Evolutionary conservation across 2,888 invertebrate species (phyloP).

Genomic region (Campopleginae sp.): DNA sequence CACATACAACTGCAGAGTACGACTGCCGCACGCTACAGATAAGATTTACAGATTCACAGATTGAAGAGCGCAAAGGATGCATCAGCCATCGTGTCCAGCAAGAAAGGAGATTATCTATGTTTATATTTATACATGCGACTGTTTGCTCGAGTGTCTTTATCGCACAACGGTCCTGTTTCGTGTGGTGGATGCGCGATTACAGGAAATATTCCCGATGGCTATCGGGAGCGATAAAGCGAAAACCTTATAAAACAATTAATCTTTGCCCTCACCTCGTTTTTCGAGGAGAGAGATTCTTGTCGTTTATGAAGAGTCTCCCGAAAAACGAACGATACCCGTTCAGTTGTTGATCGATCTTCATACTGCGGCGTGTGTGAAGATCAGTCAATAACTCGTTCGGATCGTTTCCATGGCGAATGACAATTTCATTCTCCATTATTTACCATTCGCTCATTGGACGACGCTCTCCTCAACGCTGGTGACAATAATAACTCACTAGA

Average conservation of each 20-base stretch:
- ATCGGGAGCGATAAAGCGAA: constrained; percentile 33
- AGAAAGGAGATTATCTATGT: constrained; percentile 12
- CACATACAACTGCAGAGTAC: neutral
- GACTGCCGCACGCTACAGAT: too few species aligned
- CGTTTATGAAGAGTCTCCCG: neutral
- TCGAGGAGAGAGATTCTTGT: neutral
- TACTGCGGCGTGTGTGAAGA: neutral
- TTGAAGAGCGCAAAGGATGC: neutral
- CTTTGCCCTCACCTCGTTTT: constrained; percentile 18
- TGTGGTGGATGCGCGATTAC: neutral
- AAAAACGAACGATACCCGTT: constrained; percentile 7
- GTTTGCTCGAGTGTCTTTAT: neutral
- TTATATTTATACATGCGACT: neutral
- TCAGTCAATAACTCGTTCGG: neutral
- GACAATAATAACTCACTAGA: neutral
- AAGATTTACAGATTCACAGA: neutral
- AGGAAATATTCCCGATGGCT: constrained; percentile 18
- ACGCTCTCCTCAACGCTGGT: neutral
- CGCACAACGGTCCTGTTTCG: neutral
- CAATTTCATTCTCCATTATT: neutral
- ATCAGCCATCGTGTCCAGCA: neutral
- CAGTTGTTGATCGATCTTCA: constrained; percentile 27
- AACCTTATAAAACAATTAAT: neutral
- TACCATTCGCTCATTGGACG: neutral
- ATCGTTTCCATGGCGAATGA: neutral